Evolutionary conservation across 2,797 vertebrate genomes (phyloP).

Genomic region (Macrochelys suwanniensis): DNA sequence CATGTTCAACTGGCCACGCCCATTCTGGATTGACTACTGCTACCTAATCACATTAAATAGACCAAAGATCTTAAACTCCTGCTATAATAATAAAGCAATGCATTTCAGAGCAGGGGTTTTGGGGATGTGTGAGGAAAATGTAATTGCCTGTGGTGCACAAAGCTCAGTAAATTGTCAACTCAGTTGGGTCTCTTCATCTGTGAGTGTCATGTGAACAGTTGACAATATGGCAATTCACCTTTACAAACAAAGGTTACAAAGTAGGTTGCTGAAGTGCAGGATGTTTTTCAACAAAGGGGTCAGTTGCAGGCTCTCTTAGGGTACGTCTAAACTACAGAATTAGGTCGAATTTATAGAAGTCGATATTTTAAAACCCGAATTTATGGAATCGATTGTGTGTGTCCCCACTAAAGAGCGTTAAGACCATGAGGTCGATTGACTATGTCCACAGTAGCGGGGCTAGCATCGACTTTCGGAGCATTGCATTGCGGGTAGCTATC

Average conservation of each 20-base stretch:
- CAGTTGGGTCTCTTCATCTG: background rate
- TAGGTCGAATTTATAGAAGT: too few species aligned
- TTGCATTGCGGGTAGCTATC: too few species aligned
- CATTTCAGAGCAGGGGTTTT: background rate
- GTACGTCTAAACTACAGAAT: too few species aligned
- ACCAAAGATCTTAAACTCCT: background rate
- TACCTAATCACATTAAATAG: background rate
- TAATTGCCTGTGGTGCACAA: background rate
- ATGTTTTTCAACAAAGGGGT: too few species aligned
- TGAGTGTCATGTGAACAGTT: accelerated
- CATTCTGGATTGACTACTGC: background rate
- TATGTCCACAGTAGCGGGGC: too few species aligned
- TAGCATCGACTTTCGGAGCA: too few species aligned
- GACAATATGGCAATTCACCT: background rate
- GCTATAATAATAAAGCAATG: background rate
- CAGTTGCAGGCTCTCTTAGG: background rate
- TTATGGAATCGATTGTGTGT: too few species aligned
- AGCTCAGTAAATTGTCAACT: background rate
- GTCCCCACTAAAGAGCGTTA: too few species aligned
- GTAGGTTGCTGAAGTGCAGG: accelerated
- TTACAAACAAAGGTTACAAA: background rate
- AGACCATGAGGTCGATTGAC: too few species aligned
- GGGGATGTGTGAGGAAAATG: background rate
- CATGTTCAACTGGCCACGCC: background rate
- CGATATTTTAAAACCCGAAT: too few species aligned